These are phyloP conservation scores for Flabesymbios commensalis DNA, from an alignment of 2,888 invertebrate species.

Conservation along the genomic window DNA sequence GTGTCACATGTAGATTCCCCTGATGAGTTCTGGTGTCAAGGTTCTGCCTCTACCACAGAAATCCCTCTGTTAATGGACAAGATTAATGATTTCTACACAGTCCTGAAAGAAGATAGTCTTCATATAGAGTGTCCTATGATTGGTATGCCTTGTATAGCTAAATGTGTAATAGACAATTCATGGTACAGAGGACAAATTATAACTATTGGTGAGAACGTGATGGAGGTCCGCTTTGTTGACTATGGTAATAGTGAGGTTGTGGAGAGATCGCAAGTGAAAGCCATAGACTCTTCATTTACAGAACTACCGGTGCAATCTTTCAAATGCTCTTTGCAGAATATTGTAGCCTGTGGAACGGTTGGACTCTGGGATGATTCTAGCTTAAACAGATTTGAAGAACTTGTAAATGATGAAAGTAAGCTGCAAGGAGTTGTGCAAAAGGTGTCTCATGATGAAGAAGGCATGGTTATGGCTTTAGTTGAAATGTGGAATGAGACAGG, in stretches of 20 bases:
- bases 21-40: constrained; percentile 5
- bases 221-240: constrained; percentile 3
- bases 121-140: background rate
- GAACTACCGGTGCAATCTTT: constrained; percentile 4
- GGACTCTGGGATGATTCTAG: constrained; percentile 1
- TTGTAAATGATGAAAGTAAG: constrained; percentile 1
- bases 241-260: constrained; percentile 1
- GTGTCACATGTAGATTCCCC: constrained; percentile 1
- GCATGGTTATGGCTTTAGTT: background rate
- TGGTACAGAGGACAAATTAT: constrained; percentile 6
- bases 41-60: background rate
- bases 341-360: background rate
- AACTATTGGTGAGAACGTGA: background rate
- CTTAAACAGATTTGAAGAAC: constrained; percentile 5
- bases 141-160: background rate
- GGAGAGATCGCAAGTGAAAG: background rate
- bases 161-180: background rate
- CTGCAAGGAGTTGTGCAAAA: background rate
- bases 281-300: background rate
- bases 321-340: background rate
- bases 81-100: constrained; percentile 4
- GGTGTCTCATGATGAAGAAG: background rate
- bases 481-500: background rate
- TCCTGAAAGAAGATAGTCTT: background rate
- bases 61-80: constrained; percentile 2